Evolutionary conservation across 2,888 invertebrate species (phyloP), one percentile per base, ranked within the genome.

Genomic region (Colletes collaris): DNA sequence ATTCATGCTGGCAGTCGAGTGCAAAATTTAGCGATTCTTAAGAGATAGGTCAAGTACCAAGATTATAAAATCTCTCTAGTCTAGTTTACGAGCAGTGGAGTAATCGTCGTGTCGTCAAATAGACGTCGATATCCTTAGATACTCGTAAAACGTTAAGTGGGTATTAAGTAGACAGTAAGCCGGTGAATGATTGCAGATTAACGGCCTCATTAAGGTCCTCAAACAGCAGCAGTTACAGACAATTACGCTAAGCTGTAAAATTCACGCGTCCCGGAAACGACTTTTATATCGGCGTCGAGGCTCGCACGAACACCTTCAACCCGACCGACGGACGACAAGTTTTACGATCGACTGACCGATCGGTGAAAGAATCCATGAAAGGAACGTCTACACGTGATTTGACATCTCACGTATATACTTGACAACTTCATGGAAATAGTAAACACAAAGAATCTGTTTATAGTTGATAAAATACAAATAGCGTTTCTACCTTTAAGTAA

Each of bases 201-300:
- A 89, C 78, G 89, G 86, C 56, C 82, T 87, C 87, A 87, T 89
- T 83, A 86, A 87, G 80, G 56, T 65, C 60, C 63, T 71, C 73
- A 74, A 85, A 79, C 82, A 69, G 74, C 59, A 44, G 53, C 62
- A 73, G 76, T 87, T 86, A 89, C 85, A 84, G 82, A 84, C 88
- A 88, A 89, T 89, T 88, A 89, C 79, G 69, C 71, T 62, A 55
- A 55, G 55, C 63, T 81, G 84, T 82, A 84, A 89, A 89, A 86
- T 81, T 83, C 71, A 77, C 71, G 69, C 76, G 58, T 55, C 19
- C 7, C n/a, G 44, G 58, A 66, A 60, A 82, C 60, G 75, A 82
- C 84, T 75, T 82, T 85, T 82, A 84, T 76, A 80, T 64, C 19
- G 58, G 40, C 56, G 58, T 53, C 10, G 60, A 37, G 53, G 46